phyloP scores from a whole-genome alignment of 2,797 vertebrate species.

The Microctenopoma steveboyesi region DNA sequence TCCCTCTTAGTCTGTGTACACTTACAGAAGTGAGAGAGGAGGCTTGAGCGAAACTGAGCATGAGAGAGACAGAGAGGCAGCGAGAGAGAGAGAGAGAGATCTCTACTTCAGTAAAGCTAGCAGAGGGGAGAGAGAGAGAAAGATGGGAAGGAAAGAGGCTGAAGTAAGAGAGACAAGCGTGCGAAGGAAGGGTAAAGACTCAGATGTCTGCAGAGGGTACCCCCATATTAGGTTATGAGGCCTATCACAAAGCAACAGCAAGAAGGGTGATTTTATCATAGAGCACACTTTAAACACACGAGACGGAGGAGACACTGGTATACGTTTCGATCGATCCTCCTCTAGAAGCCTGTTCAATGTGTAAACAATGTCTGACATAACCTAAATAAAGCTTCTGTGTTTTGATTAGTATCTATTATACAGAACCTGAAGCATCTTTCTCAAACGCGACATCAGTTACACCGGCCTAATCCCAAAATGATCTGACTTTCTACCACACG shows the following conservation, averaged over 20 bases:
- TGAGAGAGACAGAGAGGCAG: slow-evolving; percentile 2
- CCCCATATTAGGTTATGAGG: slow-evolving; percentile 84
- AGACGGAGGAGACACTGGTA: slow-evolving; percentile 37
- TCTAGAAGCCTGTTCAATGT: slow-evolving; percentile 30
- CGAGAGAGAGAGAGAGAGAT: slow-evolving; percentile 28
- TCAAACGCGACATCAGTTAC: background rate
- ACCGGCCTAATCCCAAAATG: background rate
- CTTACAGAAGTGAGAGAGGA: slow-evolving; percentile 57
- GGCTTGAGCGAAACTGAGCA: slow-evolving; percentile 39
- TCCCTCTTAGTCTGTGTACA: slow-evolving; percentile 65
- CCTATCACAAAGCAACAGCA: slow-evolving; percentile 42
- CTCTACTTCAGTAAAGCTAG: slow-evolving; percentile 32
- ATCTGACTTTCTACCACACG: background rate
- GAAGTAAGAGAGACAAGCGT: slow-evolving; percentile 6
- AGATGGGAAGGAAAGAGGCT: slow-evolving; percentile 33
- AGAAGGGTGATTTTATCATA: slow-evolving; percentile 75
- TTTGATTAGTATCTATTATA: slow-evolving; percentile 36
- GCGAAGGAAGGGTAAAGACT: slow-evolving; percentile 9
- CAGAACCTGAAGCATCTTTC: slow-evolving; percentile 5
- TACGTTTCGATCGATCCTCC: slow-evolving; percentile 66
- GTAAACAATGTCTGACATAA: slow-evolving; percentile 51
- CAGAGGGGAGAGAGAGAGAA: slow-evolving; percentile 23
- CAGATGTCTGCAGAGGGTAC: slow-evolving; percentile 55
- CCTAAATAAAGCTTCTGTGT: slow-evolving; percentile 44
- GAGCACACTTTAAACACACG: slow-evolving; percentile 61